Conservation (phyloP, 2,797 vertebrate species). For the Cryptoprocta ferox region DNA sequence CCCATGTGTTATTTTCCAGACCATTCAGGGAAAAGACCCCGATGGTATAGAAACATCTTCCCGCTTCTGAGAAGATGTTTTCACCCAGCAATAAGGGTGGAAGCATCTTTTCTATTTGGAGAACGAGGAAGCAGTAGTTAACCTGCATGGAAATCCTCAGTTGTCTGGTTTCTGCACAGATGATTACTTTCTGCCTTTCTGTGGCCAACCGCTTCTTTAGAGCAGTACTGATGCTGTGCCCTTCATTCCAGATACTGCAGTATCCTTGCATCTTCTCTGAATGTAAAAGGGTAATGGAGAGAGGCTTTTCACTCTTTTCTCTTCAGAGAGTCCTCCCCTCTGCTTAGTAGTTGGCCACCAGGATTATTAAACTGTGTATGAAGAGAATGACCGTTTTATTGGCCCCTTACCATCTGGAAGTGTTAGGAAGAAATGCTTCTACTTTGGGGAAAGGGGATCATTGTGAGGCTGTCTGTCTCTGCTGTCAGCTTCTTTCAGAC, state of each 20-base stretch:
- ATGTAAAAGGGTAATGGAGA: neutral
- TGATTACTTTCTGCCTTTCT: constrained; percentile 50
- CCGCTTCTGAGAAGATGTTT: neutral
- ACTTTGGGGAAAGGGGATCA: neutral
- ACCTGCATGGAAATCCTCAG: neutral
- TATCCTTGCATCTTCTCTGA: neutral
- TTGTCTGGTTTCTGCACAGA: constrained; percentile 30
- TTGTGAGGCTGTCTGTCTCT: neutral
- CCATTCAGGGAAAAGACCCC: neutral
- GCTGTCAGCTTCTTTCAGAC: constrained; percentile 11
- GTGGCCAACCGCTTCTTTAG: neutral
- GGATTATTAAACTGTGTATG: neutral
- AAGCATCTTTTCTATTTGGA: neutral
- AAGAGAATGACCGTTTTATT: constrained; percentile 2
- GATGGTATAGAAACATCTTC: neutral
- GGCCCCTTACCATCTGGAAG: neutral
- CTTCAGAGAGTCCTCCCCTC: neutral
- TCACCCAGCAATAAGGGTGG: neutral
- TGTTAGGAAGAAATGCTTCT: constrained; percentile 39
- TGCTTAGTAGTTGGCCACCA: neutral
- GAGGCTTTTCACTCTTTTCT: neutral
- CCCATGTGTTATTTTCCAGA: constrained; percentile 34
- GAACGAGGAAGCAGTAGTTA: constrained; percentile 31
- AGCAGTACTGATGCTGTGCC: neutral
- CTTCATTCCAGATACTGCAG: neutral